A percentile compares a stretch with the other conserved stretches of the same genome.
Conservation (phyloP, 2,113 vertebrate species). For the Centropus unirufus region DNA sequence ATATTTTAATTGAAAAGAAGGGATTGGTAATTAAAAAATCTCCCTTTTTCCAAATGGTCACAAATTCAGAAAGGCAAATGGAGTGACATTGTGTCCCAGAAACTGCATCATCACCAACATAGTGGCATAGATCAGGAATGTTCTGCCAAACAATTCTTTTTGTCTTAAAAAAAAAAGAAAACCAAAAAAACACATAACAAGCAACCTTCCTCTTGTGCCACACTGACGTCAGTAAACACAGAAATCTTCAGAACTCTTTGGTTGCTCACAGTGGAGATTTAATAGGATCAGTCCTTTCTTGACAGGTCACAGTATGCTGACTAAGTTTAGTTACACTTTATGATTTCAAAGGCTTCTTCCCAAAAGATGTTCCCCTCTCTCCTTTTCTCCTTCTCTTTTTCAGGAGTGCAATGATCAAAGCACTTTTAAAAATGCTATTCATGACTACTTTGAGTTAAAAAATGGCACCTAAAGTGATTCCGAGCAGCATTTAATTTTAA, state of each 20-base stretch:
- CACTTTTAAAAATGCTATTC: constrained; percentile 32
- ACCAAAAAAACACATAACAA: background rate
- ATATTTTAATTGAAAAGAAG: background rate
- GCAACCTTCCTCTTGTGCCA: background rate
- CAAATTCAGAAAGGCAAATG: background rate
- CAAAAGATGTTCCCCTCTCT: background rate
- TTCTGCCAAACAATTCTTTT: background rate
- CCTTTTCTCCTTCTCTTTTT: too few relatives aligned
- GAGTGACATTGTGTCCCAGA: background rate
- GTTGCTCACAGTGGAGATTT: constrained; percentile 18
- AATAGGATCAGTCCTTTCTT: constrained; percentile 58
- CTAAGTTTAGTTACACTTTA: constrained; percentile 61
- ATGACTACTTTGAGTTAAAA: background rate
- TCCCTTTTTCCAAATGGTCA: background rate
- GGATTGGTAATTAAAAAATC: background rate
- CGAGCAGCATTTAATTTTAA: background rate
- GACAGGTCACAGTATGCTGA: constrained; percentile 57
- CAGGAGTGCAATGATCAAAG: constrained; percentile 39
- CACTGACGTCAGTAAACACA: constrained; percentile 44
- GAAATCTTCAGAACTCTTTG: constrained; percentile 36
- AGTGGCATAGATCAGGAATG: background rate
- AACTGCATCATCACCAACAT: background rate
- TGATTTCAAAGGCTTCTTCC: constrained; percentile 66
- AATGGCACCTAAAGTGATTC: background rate
- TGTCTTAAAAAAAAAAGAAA: background rate